Conservation (phyloP, 1,140 invertebrate species). For the Glossosoma conforme region DNA sequence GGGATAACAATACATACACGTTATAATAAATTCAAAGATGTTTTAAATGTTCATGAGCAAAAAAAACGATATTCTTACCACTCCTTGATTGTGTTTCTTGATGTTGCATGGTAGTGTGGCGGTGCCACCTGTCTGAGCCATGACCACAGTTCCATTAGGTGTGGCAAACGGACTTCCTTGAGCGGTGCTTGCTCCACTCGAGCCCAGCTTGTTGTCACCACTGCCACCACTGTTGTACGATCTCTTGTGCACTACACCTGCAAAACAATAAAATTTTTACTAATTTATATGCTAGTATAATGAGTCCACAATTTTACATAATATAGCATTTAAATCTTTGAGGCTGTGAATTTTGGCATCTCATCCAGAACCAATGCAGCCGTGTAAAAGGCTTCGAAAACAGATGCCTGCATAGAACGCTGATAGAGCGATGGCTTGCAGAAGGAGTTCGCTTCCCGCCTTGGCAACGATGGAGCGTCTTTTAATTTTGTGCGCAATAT, state of each 20-base stretch:
- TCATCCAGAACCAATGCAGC: too few relatives aligned
- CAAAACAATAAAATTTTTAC: slow-evolving; percentile 1
- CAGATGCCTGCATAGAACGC: too few relatives aligned
- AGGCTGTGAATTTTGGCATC: too few relatives aligned
- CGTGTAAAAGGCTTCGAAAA: too few relatives aligned
- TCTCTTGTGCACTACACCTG: slow-evolving; percentile 27
- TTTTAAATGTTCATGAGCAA: too few relatives aligned
- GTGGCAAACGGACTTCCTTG: slow-evolving; percentile 42
- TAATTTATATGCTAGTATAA: not conserved
- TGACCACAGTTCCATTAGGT: slow-evolving; percentile 56
- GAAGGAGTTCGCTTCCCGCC: too few relatives aligned
- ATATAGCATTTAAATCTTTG: too few relatives aligned
- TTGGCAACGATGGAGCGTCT: too few relatives aligned
- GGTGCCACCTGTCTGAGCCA: slow-evolving; percentile 67
- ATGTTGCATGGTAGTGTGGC: slow-evolving; percentile 67
- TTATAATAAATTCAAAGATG: too few relatives aligned
- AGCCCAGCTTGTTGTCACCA: slow-evolving; percentile 5
- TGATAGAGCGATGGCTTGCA: too few relatives aligned
- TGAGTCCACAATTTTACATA: not conserved
- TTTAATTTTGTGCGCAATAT: too few relatives aligned
- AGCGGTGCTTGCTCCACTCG: not conserved
- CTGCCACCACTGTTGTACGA: slow-evolving; percentile 10
- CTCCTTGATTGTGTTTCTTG: slow-evolving; percentile 62
- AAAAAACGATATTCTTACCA: slow-evolving; percentile 62
- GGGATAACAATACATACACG: too few relatives aligned